Evolutionary conservation across 2,888 invertebrate genomes (phyloP).

Genomic region (Cephonodes hylas): DNA sequence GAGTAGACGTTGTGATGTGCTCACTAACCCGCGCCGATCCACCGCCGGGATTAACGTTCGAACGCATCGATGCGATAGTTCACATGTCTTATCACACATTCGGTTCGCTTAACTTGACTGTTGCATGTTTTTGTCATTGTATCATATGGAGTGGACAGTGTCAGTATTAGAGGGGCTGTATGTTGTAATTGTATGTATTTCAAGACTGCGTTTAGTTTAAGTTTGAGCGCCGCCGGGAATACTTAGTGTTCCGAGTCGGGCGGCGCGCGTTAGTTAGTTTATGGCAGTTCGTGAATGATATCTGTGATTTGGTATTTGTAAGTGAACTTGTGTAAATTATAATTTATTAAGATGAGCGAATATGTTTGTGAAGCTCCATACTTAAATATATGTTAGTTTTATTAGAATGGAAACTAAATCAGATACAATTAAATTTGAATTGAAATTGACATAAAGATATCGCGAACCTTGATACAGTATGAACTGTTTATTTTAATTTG

Average conservation of each 20-base stretch:
- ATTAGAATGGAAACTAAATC: neutral
- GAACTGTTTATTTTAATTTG: neutral
- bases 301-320: slow-evolving; percentile 77
- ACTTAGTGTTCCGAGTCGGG: slow-evolving; percentile 25
- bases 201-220: slow-evolving; percentile 76
- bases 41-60: slow-evolving; percentile 40
- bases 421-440: neutral
- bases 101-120: slow-evolving; percentile 52
- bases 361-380: neutral
- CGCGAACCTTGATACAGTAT: neutral
- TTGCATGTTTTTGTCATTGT: slow-evolving; percentile 55
- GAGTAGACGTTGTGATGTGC: slow-evolving; percentile 64
- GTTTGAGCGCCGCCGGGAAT: slow-evolving; percentile 33
- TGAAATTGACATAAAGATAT: neutral
- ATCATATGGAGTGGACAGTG: slow-evolving; percentile 33
- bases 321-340: slow-evolving; percentile 48
- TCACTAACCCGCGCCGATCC: slow-evolving; percentile 52
- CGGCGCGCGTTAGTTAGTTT: slow-evolving; percentile 35
- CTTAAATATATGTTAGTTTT: neutral
- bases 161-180: slow-evolving; percentile 58
- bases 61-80: slow-evolving; percentile 46
- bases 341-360: slow-evolving; percentile 50
- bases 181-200: slow-evolving; percentile 52
- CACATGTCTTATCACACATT: slow-evolving; percentile 36
- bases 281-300: slow-evolving; percentile 65